A percentile compares a stretch with the other conserved stretches of the same genome.
phyloP scores from a whole-genome alignment of 2,113 vertebrate species.

The Gambusia affinis region DNA sequence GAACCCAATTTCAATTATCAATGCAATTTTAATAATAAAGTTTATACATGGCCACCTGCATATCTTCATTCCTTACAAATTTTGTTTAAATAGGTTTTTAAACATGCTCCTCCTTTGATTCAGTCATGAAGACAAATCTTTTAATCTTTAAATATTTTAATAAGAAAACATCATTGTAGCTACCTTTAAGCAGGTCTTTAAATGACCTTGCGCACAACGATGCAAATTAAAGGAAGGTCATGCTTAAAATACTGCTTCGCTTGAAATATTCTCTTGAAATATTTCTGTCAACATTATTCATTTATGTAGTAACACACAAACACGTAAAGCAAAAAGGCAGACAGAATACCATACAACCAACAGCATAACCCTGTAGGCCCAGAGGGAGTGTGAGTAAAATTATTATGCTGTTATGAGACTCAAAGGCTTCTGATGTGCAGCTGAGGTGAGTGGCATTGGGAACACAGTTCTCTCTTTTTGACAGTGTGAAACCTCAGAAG shows the following conservation, averaged over 20 bases:
- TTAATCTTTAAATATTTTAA: background rate
- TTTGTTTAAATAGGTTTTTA: background rate
- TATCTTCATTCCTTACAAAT: background rate
- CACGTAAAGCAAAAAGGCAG: background rate
- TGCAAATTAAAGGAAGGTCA: conserved; percentile 15
- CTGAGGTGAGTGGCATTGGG: conserved; percentile 24
- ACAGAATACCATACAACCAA: conserved; percentile 5
- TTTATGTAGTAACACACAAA: background rate
- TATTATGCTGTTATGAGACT: conserved; percentile 1
- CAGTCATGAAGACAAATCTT: background rate
- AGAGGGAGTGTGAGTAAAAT: background rate
- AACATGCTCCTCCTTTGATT: too few relatives aligned
- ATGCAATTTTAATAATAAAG: background rate
- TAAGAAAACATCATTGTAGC: background rate
- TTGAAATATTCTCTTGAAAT: conserved; percentile 3
- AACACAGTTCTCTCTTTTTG: background rate
- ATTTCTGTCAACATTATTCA: background rate
- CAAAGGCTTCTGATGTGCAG: conserved; percentile 8
- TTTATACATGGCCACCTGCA: background rate
- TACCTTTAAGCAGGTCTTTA: conserved; percentile 10
- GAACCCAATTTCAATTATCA: too few relatives aligned
- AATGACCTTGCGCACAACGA: conserved; percentile 12
- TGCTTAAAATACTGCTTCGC: conserved; percentile 9
- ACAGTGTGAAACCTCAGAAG: conserved; percentile 4
- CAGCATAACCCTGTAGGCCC: conserved; percentile 12